phyloP scores from a whole-genome alignment of 2,888 invertebrate genomes.

The Diplazon laetatorius region DNA sequence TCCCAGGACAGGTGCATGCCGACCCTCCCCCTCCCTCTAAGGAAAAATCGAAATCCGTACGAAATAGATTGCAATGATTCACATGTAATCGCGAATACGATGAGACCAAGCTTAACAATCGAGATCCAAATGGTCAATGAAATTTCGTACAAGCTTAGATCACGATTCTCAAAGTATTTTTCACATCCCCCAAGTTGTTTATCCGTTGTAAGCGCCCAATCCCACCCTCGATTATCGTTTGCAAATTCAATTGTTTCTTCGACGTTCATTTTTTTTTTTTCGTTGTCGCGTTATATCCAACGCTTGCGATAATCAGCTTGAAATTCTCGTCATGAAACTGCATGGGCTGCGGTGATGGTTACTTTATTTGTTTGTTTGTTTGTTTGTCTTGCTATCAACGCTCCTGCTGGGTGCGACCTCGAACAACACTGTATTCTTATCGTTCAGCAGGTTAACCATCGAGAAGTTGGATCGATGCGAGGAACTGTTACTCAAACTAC shows the following conservation, averaged over 20 bases:
- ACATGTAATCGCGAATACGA: neutral
- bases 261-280: constrained; percentile 42
- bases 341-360: constrained; percentile 54
- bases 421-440: constrained; percentile 48
- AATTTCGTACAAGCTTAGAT: constrained; percentile 7
- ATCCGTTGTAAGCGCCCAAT: neutral
- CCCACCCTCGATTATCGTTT: neutral
- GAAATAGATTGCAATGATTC: constrained; percentile 2
- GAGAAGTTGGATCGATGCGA: constrained; percentile 88
- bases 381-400: neutral
- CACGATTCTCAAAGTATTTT: constrained; percentile 64
- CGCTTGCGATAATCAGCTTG: constrained; percentile 41
- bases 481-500: constrained; percentile 87
- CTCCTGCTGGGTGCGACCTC: constrained; percentile 45
- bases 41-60: too few species aligned
- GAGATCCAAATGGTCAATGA: constrained; percentile 10
- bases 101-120: constrained; percentile 16
- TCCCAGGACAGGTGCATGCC: too few species aligned
- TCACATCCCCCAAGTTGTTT: constrained; percentile 14
- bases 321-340: constrained; percentile 32
- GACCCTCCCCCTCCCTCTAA: too few species aligned
- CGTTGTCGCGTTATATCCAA: constrained; percentile 17
- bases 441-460: constrained; percentile 86
- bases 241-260: neutral
- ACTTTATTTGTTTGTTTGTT: too few species aligned